These are phyloP conservation scores for Tragelaphus buxtoni DNA, from an alignment of 2,113 vertebrate species.

Conservation along the genomic window DNA sequence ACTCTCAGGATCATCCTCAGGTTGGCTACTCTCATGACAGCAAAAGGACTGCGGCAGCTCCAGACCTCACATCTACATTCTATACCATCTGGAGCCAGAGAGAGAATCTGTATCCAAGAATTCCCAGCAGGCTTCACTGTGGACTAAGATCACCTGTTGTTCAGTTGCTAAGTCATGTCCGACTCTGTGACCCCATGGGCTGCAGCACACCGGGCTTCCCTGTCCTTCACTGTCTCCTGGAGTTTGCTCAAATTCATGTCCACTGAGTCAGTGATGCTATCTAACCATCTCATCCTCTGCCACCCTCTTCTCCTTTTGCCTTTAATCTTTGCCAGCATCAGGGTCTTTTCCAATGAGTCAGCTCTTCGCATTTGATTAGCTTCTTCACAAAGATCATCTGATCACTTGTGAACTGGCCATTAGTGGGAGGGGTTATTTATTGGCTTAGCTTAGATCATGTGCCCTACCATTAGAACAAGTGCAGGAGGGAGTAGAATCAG, in stretches of 20 bases:
- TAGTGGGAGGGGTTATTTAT: not conserved
- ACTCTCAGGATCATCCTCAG: not conserved
- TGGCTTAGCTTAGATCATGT: not conserved
- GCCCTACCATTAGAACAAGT: not conserved
- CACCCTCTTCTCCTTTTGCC: not conserved
- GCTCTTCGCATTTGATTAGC: not conserved
- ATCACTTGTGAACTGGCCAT: not conserved
- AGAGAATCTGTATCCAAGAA: not conserved
- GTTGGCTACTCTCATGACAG: not conserved
- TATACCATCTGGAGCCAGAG: not conserved
- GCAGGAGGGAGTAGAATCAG: not conserved
- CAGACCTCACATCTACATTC: not conserved
- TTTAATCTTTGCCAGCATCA: not conserved
- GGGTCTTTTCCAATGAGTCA: not conserved
- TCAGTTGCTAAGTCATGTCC: not conserved
- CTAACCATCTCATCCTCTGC: not conserved
- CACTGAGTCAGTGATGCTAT: not conserved
- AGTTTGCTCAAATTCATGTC: not conserved
- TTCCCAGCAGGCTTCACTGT: not conserved
- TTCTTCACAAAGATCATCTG: not conserved
- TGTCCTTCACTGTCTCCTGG: not conserved
- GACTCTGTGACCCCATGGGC: not conserved
- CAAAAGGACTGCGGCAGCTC: not conserved
- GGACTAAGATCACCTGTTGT: not conserved
- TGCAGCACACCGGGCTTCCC: not conserved